Evolutionary conservation across 2,888 invertebrate species (phyloP).

Genomic region (Steinernema carpocapsae): DNA sequence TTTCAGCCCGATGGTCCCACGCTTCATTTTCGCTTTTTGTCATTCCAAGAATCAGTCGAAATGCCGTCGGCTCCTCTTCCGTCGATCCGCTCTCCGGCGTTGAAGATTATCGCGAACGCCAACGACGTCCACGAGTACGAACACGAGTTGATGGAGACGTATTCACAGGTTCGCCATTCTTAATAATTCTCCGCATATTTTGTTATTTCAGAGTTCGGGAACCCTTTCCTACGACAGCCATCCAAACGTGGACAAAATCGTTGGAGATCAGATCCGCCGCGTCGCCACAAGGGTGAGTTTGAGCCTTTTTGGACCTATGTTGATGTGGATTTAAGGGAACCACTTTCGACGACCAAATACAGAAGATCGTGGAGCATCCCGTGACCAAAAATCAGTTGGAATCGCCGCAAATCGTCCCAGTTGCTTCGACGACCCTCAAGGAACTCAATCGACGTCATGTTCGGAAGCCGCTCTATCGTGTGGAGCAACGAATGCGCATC

Average conservation of each 20-base stretch:
- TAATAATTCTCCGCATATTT: not conserved
- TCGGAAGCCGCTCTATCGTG: not conserved
- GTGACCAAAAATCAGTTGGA: not conserved
- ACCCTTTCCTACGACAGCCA: conserved; percentile 4
- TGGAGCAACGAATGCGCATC: too few species aligned
- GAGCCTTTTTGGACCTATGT: not conserved
- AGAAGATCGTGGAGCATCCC: not conserved
- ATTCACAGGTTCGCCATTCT: not conserved
- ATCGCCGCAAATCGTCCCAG: not conserved
- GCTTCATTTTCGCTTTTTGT: too few species aligned
- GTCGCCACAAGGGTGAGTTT: not conserved
- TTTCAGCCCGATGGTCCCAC: too few species aligned
- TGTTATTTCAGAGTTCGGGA: not conserved
- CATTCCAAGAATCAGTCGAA: too few species aligned
- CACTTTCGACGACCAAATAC: not conserved
- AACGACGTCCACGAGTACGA: conserved; percentile 10
- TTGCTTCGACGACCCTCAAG: not conserved
- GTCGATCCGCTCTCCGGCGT: too few species aligned
- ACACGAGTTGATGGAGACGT: not conserved
- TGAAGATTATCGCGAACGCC: too few species aligned
- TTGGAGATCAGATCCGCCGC: not conserved
- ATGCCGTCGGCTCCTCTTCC: too few species aligned
- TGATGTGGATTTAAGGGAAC: not conserved
- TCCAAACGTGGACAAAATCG: not conserved
- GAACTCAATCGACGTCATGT: not conserved